phyloP scores from a whole-genome alignment of 2,797 vertebrate genomes.

The Chaunax sp. region DNA sequence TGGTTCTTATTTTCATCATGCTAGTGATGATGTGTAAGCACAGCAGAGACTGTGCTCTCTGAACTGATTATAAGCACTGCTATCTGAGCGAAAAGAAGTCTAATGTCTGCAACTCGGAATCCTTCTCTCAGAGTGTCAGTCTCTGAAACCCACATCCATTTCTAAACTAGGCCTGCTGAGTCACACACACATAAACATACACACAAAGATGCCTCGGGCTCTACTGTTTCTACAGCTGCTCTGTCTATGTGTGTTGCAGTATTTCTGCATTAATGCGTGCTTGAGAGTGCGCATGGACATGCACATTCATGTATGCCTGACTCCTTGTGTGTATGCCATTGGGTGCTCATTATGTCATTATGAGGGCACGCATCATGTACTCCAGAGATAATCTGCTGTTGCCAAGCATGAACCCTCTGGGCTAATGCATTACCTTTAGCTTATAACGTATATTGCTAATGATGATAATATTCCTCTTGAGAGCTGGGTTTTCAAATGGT shows the following conservation, averaged over 20 bases:
- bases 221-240: constrained; percentile 3
- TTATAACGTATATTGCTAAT: constrained; percentile 55
- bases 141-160: constrained; percentile 49
- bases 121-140: constrained; percentile 31
- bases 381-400: constrained; percentile 47
- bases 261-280: constrained; percentile 4
- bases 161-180: constrained; percentile 51
- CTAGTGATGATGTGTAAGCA: constrained; percentile 14
- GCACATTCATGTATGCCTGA: constrained; percentile 17
- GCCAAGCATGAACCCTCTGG: constrained; percentile 33
- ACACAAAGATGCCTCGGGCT: constrained; percentile 16
- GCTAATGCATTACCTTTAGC: constrained; percentile 47
- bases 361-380: constrained; percentile 39
- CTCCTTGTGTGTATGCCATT: constrained; percentile 23
- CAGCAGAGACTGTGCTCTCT: constrained; percentile 11
- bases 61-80: constrained; percentile 45
- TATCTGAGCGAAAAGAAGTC: constrained; percentile 22
- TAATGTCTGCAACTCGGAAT: constrained; percentile 33
- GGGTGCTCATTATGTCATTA: constrained; percentile 45
- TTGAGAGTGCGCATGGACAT: constrained; percentile 4
- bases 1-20: constrained; percentile 16
- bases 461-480: constrained; percentile 31
- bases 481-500: constrained; percentile 12
- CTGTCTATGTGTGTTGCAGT: neutral
- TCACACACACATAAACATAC: constrained; percentile 14